Percentiles rank a stretch among this genome's conserved stretches.
Conservation (phyloP, 2,113 vertebrate species). For the Chloebia gouldiae region DNA sequence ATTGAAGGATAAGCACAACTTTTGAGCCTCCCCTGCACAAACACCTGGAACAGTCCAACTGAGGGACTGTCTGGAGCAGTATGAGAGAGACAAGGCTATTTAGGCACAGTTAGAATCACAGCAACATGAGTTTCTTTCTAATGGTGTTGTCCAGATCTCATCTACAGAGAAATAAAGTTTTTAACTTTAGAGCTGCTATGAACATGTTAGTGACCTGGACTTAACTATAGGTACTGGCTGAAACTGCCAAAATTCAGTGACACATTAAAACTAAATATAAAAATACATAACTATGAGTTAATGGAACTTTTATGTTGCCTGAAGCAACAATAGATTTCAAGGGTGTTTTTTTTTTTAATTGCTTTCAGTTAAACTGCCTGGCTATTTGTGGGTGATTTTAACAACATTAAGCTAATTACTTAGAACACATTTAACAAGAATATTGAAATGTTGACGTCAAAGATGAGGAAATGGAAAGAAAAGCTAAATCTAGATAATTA, state of each 20-base stretch:
- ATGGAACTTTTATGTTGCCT: not conserved
- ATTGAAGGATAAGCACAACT: not conserved
- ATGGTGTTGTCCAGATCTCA: not conserved
- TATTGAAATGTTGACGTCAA: not conserved
- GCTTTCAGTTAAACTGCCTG: not conserved
- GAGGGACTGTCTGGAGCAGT: not conserved
- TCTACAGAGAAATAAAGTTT: not conserved
- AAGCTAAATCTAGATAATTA: not conserved
- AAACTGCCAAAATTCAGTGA: not conserved
- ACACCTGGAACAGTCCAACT: not conserved
- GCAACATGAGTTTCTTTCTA: not conserved
- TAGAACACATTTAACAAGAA: not conserved
- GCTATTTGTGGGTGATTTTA: not conserved
- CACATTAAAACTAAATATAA: not conserved
- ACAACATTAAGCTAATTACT: not conserved
- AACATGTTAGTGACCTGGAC: not conserved
- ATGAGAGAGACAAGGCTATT: not conserved
- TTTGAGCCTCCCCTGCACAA: not conserved
- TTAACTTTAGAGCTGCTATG: not conserved
- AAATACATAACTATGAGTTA: not conserved
- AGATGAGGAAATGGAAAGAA: not conserved
- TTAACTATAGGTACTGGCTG: not conserved
- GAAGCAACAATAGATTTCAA: not conserved
- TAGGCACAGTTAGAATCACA: not conserved
- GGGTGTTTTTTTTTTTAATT: not conserved